Base-by-base conservation (phyloP, 2,888 invertebrate species). In the Serripes groenlandicus region DNA sequence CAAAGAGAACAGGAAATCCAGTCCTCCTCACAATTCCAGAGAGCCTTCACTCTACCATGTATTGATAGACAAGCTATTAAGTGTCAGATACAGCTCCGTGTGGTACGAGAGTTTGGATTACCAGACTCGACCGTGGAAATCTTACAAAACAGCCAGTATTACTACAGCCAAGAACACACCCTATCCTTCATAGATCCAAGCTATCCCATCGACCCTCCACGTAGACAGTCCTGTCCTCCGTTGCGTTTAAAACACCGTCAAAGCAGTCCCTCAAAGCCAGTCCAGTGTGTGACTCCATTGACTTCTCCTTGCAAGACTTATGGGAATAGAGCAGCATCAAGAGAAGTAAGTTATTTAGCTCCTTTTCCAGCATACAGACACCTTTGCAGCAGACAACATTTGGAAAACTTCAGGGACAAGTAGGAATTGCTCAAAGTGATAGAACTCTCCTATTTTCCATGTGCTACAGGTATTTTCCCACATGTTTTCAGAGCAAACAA, bases 61-160 rank as follows among this genome's bases (percentile, higher is more conserved):
- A 83, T 89, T 35, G 93, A 97, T 87, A 96, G 97, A 73, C 96
- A 96, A 88, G 97, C 97, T 92, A 97, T 98, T 84, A 96, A 96
- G 91, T 96, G 97, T 86, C 96, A 97, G 95, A 96, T 98, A 87
- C 97, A 98, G 78, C 95, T 99, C 90, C 96, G 98, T 9, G 98
- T 98, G 1, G 98, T 99, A 21, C 96, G 99, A 66, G 99, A 99
- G 95, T 97, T 98, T 95, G 98, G 98, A 92, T 96, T 98, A 81
- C 99, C 99, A 0, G 99, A 99, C 95, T 96, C 97, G 18, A 97
- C 97, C 21, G 97, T 97, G 7, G 97, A 97, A 94, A 96, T 97
- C 90, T 95, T 97, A 76, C 92, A 93, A 68, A 92, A 92, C 75
- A 90, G 91, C n/a, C 92, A 92, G 81, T 91, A 89, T 79, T 92